Conservation (phyloP, 64 coral and sea anemone genomes). For the Anthopleura sola region DNA sequence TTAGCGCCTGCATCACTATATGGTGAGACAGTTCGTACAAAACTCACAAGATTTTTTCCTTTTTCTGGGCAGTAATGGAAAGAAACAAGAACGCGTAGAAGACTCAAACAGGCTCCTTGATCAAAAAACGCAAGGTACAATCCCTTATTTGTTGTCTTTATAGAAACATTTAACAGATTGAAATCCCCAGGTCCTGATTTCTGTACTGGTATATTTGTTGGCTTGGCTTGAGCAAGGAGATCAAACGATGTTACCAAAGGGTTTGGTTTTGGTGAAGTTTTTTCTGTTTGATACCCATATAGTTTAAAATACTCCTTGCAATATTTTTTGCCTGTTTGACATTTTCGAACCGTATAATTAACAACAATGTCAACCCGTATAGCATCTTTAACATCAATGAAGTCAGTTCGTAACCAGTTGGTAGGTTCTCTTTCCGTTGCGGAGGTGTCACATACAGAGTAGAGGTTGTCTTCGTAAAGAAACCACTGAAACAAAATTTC, state of each 20-base stretch:
- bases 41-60: constrained; percentile 21
- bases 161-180: neutral
- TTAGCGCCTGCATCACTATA: neutral
- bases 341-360: neutral
- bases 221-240: neutral
- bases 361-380: constrained; percentile 17
- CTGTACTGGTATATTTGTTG: too few relatives aligned
- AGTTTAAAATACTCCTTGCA: constrained; percentile 34
- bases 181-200: neutral
- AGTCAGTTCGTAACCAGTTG: constrained; percentile 44
- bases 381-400: constrained; percentile 27
- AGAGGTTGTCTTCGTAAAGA: neutral
- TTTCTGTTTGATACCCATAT: constrained; percentile 6
- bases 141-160: neutral
- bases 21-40: constrained; percentile 29
- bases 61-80: constrained; percentile 32
- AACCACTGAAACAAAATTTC: neutral
- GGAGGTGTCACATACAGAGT: constrained; percentile 12
- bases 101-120: constrained; percentile 19
- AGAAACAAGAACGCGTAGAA: neutral
- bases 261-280: neutral
- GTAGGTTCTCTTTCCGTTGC: neutral
- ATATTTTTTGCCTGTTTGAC: neutral
- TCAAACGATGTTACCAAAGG: neutral
- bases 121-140: constrained; percentile 31